Percentiles rank a stretch among this genome's conserved stretches.
phyloP scores from a whole-genome alignment of 2,888 invertebrate genomes.

The Halictus quadricinctus region DNA sequence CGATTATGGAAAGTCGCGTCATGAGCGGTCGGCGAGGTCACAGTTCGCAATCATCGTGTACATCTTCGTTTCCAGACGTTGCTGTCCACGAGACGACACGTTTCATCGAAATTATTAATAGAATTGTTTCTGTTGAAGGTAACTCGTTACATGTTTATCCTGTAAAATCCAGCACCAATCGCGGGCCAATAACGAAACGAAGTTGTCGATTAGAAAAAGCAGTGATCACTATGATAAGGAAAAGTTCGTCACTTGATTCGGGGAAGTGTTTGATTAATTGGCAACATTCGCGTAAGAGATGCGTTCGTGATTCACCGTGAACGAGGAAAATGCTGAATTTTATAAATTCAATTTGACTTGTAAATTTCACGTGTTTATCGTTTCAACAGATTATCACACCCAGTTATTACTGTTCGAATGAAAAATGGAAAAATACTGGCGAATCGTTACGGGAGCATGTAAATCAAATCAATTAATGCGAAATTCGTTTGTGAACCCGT shows the following conservation, averaged over 20 bases:
- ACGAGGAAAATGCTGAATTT: not conserved
- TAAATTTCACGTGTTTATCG: not conserved
- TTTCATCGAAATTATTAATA: too few species aligned
- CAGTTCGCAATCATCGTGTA: not conserved
- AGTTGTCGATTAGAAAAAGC: not conserved
- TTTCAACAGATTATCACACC: not conserved
- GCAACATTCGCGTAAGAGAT: not conserved
- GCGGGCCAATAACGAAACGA: not conserved
- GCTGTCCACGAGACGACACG: not conserved
- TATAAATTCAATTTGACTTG: not conserved
- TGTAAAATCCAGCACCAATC: not conserved
- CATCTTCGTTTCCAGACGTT: not conserved
- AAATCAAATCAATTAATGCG: not conserved
- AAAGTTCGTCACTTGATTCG: not conserved
- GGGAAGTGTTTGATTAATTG: not conserved
- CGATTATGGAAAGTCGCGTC: slow-evolving; percentile 13
- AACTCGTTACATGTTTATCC: not conserved
- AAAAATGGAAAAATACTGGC: not conserved
- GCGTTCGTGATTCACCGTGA: not conserved
- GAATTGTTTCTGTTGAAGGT: too few species aligned
- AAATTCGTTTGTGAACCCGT: not conserved
- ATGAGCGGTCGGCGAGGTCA: not conserved
- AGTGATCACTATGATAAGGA: not conserved
- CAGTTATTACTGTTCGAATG: not conserved
- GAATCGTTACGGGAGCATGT: not conserved